Conservation (phyloP, 2,888 invertebrate species). For the Daptonema setosum region DNA sequence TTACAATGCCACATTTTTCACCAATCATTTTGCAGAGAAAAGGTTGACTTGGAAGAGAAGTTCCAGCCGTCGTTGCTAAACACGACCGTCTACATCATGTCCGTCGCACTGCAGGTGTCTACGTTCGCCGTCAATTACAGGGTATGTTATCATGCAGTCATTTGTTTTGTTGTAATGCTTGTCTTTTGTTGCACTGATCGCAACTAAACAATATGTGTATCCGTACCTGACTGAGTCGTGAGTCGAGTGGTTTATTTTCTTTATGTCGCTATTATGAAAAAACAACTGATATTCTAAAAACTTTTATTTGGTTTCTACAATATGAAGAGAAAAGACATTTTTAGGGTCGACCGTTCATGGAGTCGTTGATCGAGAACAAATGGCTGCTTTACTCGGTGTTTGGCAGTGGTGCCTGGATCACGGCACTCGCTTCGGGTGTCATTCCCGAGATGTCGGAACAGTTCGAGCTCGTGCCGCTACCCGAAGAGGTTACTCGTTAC, state of each 20-base stretch:
- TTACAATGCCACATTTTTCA: no score
- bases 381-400: conserved; percentile 71
- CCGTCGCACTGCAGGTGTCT: conserved; percentile 83
- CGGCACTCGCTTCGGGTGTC: conserved; percentile 47
- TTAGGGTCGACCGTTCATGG: conserved; percentile 96
- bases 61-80: conserved; percentile 85
- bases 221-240: no score
- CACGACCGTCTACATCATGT: conserved; percentile 92
- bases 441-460: conserved; percentile 62
- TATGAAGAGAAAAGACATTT: no score
- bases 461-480: conserved; percentile 87
- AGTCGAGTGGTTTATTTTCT: no score
- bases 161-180: not conserved
- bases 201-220: no score
- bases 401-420: conserved; percentile 55
- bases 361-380: conserved; percentile 71
- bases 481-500: conserved; percentile 70
- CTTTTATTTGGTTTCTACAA: no score
- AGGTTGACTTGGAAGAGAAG: conserved; percentile 21
- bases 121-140: conserved; percentile 98
- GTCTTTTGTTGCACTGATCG: no score
- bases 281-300: no score
- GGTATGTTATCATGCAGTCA: conserved; percentile 37
- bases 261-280: no score
- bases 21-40: no score